phyloP scores from a whole-genome alignment of 2,888 invertebrate species.

The Thera britannica region DNA sequence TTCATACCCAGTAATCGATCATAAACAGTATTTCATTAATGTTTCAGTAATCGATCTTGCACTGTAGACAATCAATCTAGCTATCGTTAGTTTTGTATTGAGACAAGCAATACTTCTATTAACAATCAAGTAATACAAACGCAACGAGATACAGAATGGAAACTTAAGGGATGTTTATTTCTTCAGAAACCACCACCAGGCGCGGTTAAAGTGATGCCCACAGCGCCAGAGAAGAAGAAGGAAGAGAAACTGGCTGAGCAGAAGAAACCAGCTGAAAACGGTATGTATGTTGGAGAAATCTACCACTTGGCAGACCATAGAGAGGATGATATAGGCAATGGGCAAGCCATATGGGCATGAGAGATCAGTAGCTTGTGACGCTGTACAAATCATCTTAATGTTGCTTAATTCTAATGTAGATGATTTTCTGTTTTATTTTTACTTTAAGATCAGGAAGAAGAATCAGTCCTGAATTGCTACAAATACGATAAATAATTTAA shows the following conservation, averaged over 20 bases:
- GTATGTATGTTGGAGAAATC: slow-evolving; percentile 49
- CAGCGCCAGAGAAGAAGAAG: slow-evolving; percentile 86
- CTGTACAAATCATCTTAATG: too few species aligned
- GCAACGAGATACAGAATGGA: neutral
- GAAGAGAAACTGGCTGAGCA: slow-evolving; percentile 65
- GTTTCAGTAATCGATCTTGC: slow-evolving; percentile 5
- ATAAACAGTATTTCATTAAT: neutral
- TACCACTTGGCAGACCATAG: neutral
- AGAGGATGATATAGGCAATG: neutral
- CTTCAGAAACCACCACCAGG: slow-evolving; percentile 91
- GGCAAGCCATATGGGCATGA: too few species aligned
- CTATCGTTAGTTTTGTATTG: neutral
- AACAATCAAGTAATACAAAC: neutral
- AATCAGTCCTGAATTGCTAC: too few species aligned
- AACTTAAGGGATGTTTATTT: slow-evolving; percentile 1
- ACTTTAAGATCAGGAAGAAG: too few species aligned
- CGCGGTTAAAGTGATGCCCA: slow-evolving; percentile 92
- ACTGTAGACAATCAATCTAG: slow-evolving; percentile 1
- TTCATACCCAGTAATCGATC: neutral
- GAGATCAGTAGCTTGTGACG: too few species aligned
- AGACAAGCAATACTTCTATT: neutral
- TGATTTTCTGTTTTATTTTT: too few species aligned
- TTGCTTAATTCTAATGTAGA: too few species aligned
- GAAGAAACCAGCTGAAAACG: slow-evolving; percentile 76
- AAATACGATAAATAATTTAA: too few species aligned